Conservation (phyloP, 2,888 invertebrate genomes). For the Cosmopolites sordidus region DNA sequence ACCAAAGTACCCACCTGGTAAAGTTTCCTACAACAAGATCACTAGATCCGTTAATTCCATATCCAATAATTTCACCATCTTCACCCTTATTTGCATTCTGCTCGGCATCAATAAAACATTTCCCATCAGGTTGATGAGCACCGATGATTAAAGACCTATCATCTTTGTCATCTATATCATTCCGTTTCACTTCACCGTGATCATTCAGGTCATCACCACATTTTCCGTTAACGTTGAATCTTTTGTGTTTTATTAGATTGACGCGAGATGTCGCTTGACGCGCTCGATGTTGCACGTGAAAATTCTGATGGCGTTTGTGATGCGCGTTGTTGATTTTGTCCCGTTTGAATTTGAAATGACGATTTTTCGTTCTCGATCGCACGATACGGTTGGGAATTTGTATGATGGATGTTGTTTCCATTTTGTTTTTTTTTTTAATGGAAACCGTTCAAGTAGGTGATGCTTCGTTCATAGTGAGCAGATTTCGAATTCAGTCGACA, state of each 20-base stretch:
- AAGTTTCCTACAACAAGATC: conserved; percentile 21
- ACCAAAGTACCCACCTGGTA: conserved; percentile 21
- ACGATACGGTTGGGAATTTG: too few relatives aligned
- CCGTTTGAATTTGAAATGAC: too few relatives aligned
- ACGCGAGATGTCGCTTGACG: conserved; percentile 3
- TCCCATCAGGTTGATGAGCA: not conserved
- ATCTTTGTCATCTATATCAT: not conserved
- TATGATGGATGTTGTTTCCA: too few relatives aligned
- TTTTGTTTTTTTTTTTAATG: too few relatives aligned
- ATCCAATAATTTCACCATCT: not conserved
- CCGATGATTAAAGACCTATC: not conserved
- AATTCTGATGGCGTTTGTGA: conserved; percentile 8
- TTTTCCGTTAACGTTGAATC: not conserved
- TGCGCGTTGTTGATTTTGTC: conserved; percentile 9
- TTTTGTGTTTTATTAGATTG: conserved; percentile 7
- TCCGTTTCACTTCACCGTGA: not conserved
- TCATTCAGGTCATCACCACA: not conserved
- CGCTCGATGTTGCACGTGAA: conserved; percentile 5
- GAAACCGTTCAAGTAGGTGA: too few relatives aligned
- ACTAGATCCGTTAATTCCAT: not conserved
- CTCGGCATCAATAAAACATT: too few relatives aligned
- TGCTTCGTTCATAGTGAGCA: too few relatives aligned
- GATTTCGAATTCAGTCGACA: too few relatives aligned
- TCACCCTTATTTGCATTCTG: not conserved
- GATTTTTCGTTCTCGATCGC: too few relatives aligned